phyloP scores from a whole-genome alignment of 2,888 invertebrate species.

The Hemaris fuciformis region DNA sequence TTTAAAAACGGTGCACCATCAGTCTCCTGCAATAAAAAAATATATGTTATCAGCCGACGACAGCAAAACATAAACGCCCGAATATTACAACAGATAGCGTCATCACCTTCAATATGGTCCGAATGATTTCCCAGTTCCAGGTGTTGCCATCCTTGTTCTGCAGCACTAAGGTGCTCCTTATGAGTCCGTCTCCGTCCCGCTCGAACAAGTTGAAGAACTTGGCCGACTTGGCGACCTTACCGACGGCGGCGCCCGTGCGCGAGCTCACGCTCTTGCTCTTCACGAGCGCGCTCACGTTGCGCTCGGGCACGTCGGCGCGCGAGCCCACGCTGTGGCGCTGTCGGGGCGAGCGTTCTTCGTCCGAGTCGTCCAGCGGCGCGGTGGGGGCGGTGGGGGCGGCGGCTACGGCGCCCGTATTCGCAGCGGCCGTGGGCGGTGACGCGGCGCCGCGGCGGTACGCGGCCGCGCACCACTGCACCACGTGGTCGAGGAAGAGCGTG shows the following conservation, averaged over 20 bases:
- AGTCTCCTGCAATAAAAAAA: constrained; percentile 52
- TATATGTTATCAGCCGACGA: constrained; percentile 9
- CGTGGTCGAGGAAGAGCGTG: constrained; percentile 91
- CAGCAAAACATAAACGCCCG: background rate
- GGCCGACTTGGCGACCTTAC: constrained; percentile 65
- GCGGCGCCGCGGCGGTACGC: constrained; percentile 48
- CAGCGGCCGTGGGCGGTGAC: constrained; percentile 51
- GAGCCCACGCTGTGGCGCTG: constrained; percentile 73
- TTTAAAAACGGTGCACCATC: constrained; percentile 57
- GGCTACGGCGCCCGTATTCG: too few relatives aligned
- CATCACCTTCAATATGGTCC: constrained; percentile 88
- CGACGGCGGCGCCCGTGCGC: constrained; percentile 65
- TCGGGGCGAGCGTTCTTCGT: constrained; percentile 64
- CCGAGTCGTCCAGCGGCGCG: constrained; percentile 66
- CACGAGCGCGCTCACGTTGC: constrained; percentile 72
- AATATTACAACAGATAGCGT: background rate
- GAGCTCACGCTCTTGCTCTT: constrained; percentile 77
- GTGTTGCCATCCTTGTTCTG: constrained; percentile 88
- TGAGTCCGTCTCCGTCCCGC: constrained; percentile 84
- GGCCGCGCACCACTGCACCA: constrained; percentile 83
- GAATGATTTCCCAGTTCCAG: constrained; percentile 97
- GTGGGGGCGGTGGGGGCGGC: too few relatives aligned
- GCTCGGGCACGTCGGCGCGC: constrained; percentile 62
- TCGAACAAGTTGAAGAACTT: constrained; percentile 81
- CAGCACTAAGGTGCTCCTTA: constrained; percentile 92